Evolutionary conservation across 2,797 vertebrate genomes (phyloP).

Genomic region (Cossypha polioptera): DNA sequence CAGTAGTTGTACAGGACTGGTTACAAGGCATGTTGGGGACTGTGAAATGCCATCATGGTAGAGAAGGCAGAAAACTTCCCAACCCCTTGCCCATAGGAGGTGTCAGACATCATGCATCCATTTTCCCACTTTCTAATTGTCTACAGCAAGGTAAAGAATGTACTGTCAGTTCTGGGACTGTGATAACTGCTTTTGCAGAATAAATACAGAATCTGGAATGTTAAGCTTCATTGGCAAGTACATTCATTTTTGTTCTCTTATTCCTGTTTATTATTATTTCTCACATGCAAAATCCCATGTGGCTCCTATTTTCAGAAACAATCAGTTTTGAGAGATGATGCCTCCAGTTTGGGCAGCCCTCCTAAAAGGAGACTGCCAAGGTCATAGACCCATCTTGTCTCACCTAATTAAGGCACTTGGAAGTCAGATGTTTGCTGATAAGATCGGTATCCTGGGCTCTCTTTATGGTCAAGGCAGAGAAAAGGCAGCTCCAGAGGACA

Average conservation of each 20-base stretch:
- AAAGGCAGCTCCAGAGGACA: background rate
- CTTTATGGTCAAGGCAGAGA: background rate
- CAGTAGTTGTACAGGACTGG: background rate
- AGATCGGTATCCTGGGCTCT: background rate
- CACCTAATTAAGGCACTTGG: background rate
- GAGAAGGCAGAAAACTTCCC: background rate
- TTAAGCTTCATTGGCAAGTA: background rate
- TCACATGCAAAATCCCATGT: background rate
- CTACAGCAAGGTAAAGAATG: background rate
- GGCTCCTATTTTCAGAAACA: background rate
- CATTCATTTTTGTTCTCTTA: background rate
- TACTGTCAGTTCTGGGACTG: background rate
- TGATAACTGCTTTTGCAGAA: background rate
- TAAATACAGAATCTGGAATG: background rate
- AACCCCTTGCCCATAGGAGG: accelerated
- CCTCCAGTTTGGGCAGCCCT: background rate
- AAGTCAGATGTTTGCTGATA: background rate
- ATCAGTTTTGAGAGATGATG: background rate
- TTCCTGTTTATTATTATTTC: background rate
- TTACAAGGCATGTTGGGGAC: background rate
- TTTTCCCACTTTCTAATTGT: background rate
- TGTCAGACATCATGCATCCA: background rate
- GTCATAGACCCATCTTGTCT: background rate
- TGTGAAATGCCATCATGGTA: background rate
- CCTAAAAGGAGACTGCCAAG: background rate